Base-by-base conservation (phyloP, 2,113 vertebrate species). In the Pimephales promelas region DNA sequence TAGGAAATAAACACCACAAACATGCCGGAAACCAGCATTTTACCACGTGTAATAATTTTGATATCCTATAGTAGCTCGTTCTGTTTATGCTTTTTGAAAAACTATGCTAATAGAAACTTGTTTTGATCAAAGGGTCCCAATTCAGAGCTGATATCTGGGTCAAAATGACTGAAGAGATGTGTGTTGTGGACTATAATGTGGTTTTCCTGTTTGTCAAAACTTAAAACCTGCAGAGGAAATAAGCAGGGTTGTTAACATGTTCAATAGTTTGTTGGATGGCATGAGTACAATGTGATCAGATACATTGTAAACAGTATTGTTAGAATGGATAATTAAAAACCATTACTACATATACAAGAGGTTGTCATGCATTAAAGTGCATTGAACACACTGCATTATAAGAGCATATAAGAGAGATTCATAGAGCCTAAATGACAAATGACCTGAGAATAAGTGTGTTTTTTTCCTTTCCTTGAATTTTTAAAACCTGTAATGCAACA, bases 141-240 rank as follows among this genome's bases (percentile, higher is more conserved):
- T 71, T 26, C 5, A 14, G 4, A 57, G 10, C 3, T 57, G 5
- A 77, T 40, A 3, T 26, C 3, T 56, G 22, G 10, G 54, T 34
- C 6, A 26, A 61, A 61, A 26, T 34, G n/a, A 56, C 10, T 36
- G 6, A 24, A 49, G 47, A 34, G 57, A 77, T 13, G 5, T 8
- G 36, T 57, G 74, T 16, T 6, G 0, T 11, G 31, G 2, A 57
- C 54, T 62, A 1, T 13, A 16, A 28, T 66, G 61, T 66, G 26
- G 61, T 18, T 80, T 81, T 56, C 79, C 49, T 81, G 79, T 81
- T 70, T 81, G 28, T 70, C 47, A 43, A 24, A 47, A 18, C 1
- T 40, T 47, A 47, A 66, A 68, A 70, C 20, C 45, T 54, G 40
- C 8, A 22, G 20, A 31, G 77, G 26, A 79, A 79, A 43, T 28